Evolutionary conservation across 2,113 vertebrate species (phyloP), one percentile per base, ranked within the genome.

Genomic region (Dermatemys mawii): DNA sequence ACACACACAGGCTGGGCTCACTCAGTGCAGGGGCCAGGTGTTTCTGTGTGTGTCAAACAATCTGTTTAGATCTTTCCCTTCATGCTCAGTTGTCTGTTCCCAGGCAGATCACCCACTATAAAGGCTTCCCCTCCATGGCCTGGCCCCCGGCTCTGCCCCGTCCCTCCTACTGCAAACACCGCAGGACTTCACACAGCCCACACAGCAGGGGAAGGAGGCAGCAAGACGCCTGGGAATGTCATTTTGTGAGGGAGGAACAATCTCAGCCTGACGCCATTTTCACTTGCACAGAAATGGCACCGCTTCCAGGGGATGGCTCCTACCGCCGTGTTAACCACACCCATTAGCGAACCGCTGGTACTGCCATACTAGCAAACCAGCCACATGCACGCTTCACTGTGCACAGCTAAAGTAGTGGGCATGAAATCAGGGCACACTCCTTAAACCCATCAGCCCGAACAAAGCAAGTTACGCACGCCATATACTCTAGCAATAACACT

Each of bases 401-500:
- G 12, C 48, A 55, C 27, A 41, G 9, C 16, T 21, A 29, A 4
- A 1, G 10, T 19, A 88, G 22, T 27, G 84, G 0, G 7, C 35
- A 54, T 22, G 11, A 21, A 63, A 90, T 17, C 24, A 41, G 32
- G 73, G 73, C 46, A 2, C n/a, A 11, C 35, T 60, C 48, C n/a
- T 76, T 22, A 44, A 55, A 54, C 11, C 26, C 1, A n/a, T 13
- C 22, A 32, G 35, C 44, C 7, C 44, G 0, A 1, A 67, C 35
- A 21, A 5, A 50, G 44, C 27, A 85, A 80, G n/a, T 0, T 1
- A 48, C 60, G 29, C 0, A 0, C 11, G n/a, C n/a, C n/a, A n/a
- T n/a, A n/a, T n/a, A 38, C 38, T 3, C 38, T 13, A 48, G 24
- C 63, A 60, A 35, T 9, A 32, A 60, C 13, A 1, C 12, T 0